Evolutionary conservation across 2,888 invertebrate species (phyloP), one percentile per base, ranked within the genome.

Genomic region (Campopleginae sp.): DNA sequence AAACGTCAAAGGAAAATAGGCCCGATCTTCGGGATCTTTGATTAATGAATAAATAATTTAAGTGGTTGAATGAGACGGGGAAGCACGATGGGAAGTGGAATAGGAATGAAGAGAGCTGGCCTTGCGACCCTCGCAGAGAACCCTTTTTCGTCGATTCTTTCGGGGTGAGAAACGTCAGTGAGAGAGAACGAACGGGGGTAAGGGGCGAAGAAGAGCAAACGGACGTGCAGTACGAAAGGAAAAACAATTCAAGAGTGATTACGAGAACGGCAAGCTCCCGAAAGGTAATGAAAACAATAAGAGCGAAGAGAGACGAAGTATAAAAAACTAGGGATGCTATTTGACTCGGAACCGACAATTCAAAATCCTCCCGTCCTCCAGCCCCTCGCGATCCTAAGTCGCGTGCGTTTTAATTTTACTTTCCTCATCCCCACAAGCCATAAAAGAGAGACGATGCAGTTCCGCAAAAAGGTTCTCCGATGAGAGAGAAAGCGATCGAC

Each of bases 371-470:
- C 19, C 51, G 61, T n/a, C 54, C 65, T 72, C 33, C 72, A 38
- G 38, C 76, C 65, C 51, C 7, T n/a, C 19, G 46, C 78, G 38
- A 51, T 72, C 63, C 65, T 46, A 58, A 86, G 87, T 87, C 90
- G 90, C 89, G 90, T 91, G 90, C 89, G 89, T 91, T 91, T 92
- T 91, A 91, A 92, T 92, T 92, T 88, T 87, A 86, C 88, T 90
- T 84, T 89, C 86, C 81, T 88, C 87, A 89, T 88, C 87, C 85
- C 71, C 58, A 79, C 76, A 72, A 58, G 27, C 58, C 58, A 27
- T 77, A 38, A 46, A 68, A 51, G 33, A 58, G 46, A 51, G 48
- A 63, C n/a, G 51, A 78, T 38, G 76, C 51, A 42, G 66, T 51
- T 27, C 77, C 65, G 44, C 77, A 19, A 76, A 42, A 51, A 42